Conservation (phyloP, 1,140 invertebrate genomes). For the Ditylenchus dipsaci region DNA sequence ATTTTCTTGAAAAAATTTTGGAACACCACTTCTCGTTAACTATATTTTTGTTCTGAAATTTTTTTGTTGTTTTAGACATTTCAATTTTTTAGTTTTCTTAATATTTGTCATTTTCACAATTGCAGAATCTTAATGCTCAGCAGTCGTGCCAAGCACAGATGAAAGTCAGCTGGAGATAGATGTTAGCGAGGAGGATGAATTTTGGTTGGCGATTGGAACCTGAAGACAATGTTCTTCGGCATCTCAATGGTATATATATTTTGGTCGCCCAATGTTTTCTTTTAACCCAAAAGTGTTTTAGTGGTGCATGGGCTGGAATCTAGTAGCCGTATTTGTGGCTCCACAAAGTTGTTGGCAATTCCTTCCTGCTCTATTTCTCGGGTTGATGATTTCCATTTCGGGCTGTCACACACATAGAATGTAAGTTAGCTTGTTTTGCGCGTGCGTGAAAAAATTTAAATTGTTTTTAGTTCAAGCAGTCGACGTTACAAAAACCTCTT, state of each 20-base stretch:
- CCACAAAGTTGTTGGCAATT: not conserved
- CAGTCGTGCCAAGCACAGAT: no score
- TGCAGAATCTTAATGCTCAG: no score
- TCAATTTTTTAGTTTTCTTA: no score
- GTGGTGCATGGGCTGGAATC: slow-evolving; percentile 30
- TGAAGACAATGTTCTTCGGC: slow-evolving; percentile 1
- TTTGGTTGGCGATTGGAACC: slow-evolving; percentile 3
- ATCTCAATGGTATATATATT: not conserved
- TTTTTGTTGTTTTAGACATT: no score
- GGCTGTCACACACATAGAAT: not conserved
- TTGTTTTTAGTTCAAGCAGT: slow-evolving; percentile 5
- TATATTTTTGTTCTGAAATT: no score
- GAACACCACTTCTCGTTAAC: no score
- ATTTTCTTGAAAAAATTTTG: no score
- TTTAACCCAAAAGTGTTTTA: slow-evolving; percentile 1
- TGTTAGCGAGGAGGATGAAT: slow-evolving; percentile 14
- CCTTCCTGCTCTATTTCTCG: not conserved
- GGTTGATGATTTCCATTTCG: not conserved
- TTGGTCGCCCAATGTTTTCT: not conserved
- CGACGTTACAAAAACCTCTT: not conserved
- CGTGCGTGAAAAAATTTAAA: no score
- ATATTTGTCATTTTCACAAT: no score
- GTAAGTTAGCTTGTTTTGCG: not conserved
- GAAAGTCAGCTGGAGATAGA: no score
- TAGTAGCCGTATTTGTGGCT: not conserved